Base-by-base conservation (phyloP, 2,797 vertebrate genomes). In the Dallia pectoralis region DNA sequence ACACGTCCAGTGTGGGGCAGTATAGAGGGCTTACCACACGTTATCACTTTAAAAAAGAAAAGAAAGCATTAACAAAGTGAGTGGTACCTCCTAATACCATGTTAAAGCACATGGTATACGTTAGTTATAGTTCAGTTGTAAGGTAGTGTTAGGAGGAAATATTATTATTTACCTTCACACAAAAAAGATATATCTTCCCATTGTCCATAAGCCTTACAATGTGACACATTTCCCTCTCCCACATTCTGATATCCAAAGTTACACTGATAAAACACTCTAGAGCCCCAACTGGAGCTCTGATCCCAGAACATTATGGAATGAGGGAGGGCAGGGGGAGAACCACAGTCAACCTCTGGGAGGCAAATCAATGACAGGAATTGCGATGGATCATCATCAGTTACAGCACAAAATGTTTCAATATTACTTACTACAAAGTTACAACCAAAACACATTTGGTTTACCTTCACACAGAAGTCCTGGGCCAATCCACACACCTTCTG, bases 321-420 rank as follows among this genome's bases (percentile, higher is more conserved):
- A 62, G 89, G 87, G 70, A 92, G 83, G 18, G 87, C 79, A 15
- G 89, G 92, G 67, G 95, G 94, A 14, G 80, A 63, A 30, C 93
- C 92, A 82, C 95, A 96, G 81, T 93, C 79, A 29, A 95, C 87
- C 91, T 92, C 95, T 95, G 87, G 75, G 88, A 77, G 79, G 73
- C 81, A 81, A 82, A 88, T 66, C 73, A 84, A 70, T 65, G 47
- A 81, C 79, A 87, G 40, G 40, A 44, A 44, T 1, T n/a, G 9
- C n/a, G 16, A 14, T 36, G 36, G 32, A 73, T 1, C 18, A 16
- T 56, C 59, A 32, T 30, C 33, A 15, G 16, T 29, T 30, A 27
- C 4, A 63, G 61, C 44, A n/a, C 1, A 27, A 14, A 14, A 51
- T 27, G 49, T 48, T 4, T n/a, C 14, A 25, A 47, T 25, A 32